A percentile compares a stretch with the other conserved stretches of the same genome.
Evolutionary conservation across 2,888 invertebrate species (phyloP).

Genomic region (Taenaris catops): DNA sequence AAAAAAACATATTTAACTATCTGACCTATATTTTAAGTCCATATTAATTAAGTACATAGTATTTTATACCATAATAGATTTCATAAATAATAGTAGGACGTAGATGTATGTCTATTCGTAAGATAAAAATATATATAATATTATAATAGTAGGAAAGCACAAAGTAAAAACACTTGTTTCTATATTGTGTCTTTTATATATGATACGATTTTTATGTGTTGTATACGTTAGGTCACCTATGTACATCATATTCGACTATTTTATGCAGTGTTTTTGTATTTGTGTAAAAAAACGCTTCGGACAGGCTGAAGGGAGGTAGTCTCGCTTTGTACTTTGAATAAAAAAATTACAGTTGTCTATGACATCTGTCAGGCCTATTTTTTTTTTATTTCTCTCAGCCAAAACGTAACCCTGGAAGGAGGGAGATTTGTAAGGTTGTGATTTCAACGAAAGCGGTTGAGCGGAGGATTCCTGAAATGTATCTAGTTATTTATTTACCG

Average conservation of each 20-base stretch:
- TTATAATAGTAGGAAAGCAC: slow-evolving; percentile 55
- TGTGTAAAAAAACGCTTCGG: slow-evolving; percentile 44
- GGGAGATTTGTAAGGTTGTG: slow-evolving; percentile 38
- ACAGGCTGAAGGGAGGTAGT: slow-evolving; percentile 44
- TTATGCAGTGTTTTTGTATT: slow-evolving; percentile 53
- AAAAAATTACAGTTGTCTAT: slow-evolving; percentile 12
- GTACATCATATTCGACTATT: slow-evolving; percentile 41
- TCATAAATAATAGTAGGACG: slow-evolving; percentile 24
- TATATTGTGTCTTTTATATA: slow-evolving; percentile 49
- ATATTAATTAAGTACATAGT: slow-evolving; percentile 23
- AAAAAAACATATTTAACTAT: slow-evolving; percentile 19
- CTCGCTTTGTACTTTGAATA: slow-evolving; percentile 33
- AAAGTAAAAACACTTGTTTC: slow-evolving; percentile 52
- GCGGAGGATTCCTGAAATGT: slow-evolving; percentile 13
- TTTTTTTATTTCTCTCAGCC: slow-evolving; percentile 7
- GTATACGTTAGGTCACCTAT: slow-evolving; percentile 30
- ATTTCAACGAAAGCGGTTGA: slow-evolving; percentile 34
- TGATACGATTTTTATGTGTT: slow-evolving; percentile 37
- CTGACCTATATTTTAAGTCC: slow-evolving; percentile 20
- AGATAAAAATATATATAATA: slow-evolving; percentile 23
- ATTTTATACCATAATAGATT: slow-evolving; percentile 33
- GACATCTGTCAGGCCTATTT: slow-evolving; percentile 16
- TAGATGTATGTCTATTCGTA: slow-evolving; percentile 39
- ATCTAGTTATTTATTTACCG: slow-evolving; percentile 20
- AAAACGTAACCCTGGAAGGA: slow-evolving; percentile 14